These are phyloP conservation scores for Lepetodrilus schrolli DNA, from an alignment of 2,888 invertebrate species.

Conservation along the genomic window DNA sequence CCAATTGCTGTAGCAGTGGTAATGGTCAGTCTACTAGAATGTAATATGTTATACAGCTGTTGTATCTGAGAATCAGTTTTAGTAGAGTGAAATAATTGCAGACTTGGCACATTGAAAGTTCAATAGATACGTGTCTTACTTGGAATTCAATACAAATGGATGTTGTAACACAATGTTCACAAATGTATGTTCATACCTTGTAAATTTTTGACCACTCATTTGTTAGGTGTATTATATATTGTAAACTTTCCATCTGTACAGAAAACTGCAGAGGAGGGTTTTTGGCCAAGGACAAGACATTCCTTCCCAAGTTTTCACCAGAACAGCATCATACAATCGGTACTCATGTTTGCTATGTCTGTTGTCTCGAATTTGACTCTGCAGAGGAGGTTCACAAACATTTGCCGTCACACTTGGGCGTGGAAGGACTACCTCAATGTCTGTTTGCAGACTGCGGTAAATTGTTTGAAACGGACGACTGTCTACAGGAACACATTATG, in stretches of 20 bases:
- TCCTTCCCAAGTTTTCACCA: too few species aligned
- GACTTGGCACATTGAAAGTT: too few species aligned
- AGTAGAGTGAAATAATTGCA: too few species aligned
- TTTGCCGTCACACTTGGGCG: not conserved
- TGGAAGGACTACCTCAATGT: not conserved
- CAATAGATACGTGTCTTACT: too few species aligned
- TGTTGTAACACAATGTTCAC: too few species aligned
- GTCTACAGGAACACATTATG: not conserved
- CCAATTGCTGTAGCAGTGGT: not conserved
- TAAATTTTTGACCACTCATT: too few species aligned
- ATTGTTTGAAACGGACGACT: not conserved
- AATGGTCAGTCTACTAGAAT: not conserved
- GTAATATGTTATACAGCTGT: too few species aligned
- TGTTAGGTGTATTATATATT: too few species aligned
- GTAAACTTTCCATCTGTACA: slow-evolving; percentile 22
- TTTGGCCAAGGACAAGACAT: not conserved
- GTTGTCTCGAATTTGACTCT: not conserved
- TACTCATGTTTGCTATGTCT: not conserved
- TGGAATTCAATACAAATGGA: too few species aligned
- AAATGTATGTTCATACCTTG: not conserved
- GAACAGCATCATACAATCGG: too few species aligned
- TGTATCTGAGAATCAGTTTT: too few species aligned
- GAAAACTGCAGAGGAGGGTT: not conserved
- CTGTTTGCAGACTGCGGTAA: not conserved
- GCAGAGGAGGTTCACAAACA: not conserved